Percentiles rank a stretch among this genome's conserved stretches.
Evolutionary conservation across 2,113 vertebrate species (phyloP).

Genomic region (Talpa occidentalis): DNA sequence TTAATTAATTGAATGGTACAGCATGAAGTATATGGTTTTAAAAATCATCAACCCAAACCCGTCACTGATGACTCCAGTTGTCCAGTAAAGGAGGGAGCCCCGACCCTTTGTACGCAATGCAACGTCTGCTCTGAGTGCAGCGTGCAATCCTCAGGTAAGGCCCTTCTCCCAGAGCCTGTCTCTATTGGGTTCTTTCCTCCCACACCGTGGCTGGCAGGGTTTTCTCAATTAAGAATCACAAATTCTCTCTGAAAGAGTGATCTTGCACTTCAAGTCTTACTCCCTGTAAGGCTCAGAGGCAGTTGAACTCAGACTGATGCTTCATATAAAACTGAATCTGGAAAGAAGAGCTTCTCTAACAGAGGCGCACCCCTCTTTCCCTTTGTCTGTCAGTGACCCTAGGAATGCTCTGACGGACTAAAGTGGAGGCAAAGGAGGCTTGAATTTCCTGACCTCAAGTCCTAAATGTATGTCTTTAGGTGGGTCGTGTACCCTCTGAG

Average conservation of each 20-base stretch:
- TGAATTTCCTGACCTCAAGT: not conserved
- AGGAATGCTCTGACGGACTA: not conserved
- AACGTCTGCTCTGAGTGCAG: not conserved
- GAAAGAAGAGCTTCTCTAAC: not conserved
- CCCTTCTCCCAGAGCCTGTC: not conserved
- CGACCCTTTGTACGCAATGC: accelerated
- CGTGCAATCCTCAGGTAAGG: not conserved
- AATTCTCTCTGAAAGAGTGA: not conserved
- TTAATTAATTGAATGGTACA: not conserved
- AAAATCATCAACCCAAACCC: not conserved
- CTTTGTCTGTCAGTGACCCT: not conserved
- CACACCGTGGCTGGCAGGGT: not conserved
- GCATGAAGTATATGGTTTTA: not conserved
- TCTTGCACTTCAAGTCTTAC: not conserved
- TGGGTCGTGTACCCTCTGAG: not conserved
- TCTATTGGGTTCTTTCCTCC: not conserved
- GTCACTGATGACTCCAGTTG: not conserved
- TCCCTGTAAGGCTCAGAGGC: not conserved
- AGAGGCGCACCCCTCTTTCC: too few species aligned
- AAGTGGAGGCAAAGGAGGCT: not conserved
- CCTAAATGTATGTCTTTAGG: not conserved
- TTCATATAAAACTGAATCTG: not conserved
- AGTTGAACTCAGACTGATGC: not conserved
- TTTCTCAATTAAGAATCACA: not conserved
- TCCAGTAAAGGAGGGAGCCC: not conserved